Conservation (phyloP, 2,113 vertebrate species). For the Octodon degus region DNA sequence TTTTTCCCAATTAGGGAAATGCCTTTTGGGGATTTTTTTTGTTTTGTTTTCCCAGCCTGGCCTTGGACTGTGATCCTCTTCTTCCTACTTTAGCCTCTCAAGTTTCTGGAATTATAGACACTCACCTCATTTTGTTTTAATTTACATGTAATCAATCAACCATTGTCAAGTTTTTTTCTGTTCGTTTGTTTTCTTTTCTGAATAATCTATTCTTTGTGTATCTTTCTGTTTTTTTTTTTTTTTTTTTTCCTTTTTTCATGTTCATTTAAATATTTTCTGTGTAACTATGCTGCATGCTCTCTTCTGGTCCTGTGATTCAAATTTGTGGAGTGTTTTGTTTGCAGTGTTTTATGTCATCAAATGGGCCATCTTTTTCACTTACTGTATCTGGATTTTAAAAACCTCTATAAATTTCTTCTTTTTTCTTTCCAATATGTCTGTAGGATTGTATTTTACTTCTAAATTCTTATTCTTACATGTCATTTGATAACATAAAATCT, state of each 20-base stretch:
- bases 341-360: neutral
- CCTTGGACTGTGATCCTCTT: neutral
- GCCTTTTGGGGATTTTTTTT: neutral
- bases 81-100: neutral
- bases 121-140: neutral
- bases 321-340: slow-evolving; percentile 19
- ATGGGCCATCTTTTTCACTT: slow-evolving; percentile 23
- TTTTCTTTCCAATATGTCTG: slow-evolving; percentile 1
- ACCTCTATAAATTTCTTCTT: neutral
- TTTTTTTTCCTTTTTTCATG: neutral
- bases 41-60: neutral
- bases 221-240: neutral
- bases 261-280: neutral
- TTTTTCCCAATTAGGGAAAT: neutral
- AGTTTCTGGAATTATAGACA: no score
- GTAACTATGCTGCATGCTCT: neutral
- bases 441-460: slow-evolving; percentile 53
- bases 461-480: neutral
- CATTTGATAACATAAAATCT: slow-evolving; percentile 1
- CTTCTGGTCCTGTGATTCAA: neutral
- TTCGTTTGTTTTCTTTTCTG: neutral
- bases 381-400: slow-evolving; percentile 28
- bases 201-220: neutral
- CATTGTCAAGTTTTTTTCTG: neutral
- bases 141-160: neutral